Percentiles rank a stretch among this genome's conserved stretches.
Conservation (phyloP, 2,113 vertebrate species). For the Tursiops truncatus region DNA sequence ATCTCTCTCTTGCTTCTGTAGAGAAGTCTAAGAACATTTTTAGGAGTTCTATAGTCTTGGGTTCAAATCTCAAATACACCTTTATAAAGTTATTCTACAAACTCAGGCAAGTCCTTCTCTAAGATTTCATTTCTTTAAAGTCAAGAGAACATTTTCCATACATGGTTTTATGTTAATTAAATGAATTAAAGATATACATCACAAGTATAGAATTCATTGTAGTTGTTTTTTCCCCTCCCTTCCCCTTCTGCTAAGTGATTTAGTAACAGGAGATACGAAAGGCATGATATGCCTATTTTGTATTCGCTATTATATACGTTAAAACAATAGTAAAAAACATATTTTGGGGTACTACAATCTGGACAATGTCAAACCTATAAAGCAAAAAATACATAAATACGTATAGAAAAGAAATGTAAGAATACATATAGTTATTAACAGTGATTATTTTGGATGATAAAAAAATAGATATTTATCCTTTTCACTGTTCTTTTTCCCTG, state of each 20-base stretch:
- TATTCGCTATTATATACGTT: neutral
- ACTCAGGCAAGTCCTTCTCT: neutral
- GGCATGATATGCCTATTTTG: neutral
- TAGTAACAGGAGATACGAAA: neutral
- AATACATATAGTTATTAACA: neutral
- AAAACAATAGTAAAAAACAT: neutral
- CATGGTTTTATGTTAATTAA: neutral
- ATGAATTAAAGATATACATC: neutral
- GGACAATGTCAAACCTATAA: neutral
- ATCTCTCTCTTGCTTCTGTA: neutral
- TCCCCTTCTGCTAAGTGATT: neutral
- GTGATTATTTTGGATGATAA: neutral
- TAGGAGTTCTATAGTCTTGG: neutral
- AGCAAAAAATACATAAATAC: neutral
- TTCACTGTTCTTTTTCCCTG: neutral
- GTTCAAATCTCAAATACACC: neutral
- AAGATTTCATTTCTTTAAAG: slow-evolving; percentile 20
- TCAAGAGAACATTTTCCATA: neutral
- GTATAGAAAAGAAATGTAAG: neutral
- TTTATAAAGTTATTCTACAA: neutral
- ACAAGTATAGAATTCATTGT: neutral
- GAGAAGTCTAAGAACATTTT: neutral
- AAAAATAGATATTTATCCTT: neutral
- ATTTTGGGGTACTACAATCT: neutral
- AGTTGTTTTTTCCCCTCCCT: neutral